Conservation (phyloP, 2,888 invertebrate species). For the Xanthorhoe designata region DNA sequence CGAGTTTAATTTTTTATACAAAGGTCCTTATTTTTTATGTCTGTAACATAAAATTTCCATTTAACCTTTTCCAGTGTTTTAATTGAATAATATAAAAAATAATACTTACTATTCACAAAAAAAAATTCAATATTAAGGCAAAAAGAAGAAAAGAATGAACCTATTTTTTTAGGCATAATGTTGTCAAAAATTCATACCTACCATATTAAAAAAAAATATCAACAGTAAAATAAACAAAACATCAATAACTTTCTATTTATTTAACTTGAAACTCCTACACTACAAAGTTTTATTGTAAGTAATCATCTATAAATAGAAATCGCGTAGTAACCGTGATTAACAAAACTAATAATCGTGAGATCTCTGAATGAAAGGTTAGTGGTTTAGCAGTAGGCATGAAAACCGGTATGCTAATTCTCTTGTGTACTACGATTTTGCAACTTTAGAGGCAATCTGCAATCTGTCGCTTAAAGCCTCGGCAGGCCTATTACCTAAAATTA, state of each 20-base stretch:
- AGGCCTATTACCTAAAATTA: too few relatives aligned
- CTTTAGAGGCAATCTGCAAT: not conserved
- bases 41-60: not conserved
- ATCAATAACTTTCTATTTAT: not conserved
- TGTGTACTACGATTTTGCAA: constrained; percentile 13
- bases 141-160: too few relatives aligned
- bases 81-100: too few relatives aligned
- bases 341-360: constrained; percentile 41
- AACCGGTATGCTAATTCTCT: constrained; percentile 29
- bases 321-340: constrained; percentile 37
- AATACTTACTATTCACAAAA: too few relatives aligned
- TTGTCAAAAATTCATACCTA: too few relatives aligned
- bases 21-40: too few relatives aligned
- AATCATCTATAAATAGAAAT: constrained; percentile 43
- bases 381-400: constrained; percentile 16
- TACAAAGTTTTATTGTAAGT: constrained; percentile 42
- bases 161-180: too few relatives aligned
- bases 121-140: too few relatives aligned
- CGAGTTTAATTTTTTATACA: not conserved
- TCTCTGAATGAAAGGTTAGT: constrained; percentile 40
- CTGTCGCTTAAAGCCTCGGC: too few relatives aligned
- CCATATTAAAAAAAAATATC: too few relatives aligned
- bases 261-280: constrained; percentile 8
- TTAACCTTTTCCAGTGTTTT: too few relatives aligned
- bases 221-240: not conserved